Evolutionary conservation across 2,888 invertebrate genomes (phyloP), one percentile per base, ranked within the genome.

Genomic region (Dryobotodes eremita): DNA sequence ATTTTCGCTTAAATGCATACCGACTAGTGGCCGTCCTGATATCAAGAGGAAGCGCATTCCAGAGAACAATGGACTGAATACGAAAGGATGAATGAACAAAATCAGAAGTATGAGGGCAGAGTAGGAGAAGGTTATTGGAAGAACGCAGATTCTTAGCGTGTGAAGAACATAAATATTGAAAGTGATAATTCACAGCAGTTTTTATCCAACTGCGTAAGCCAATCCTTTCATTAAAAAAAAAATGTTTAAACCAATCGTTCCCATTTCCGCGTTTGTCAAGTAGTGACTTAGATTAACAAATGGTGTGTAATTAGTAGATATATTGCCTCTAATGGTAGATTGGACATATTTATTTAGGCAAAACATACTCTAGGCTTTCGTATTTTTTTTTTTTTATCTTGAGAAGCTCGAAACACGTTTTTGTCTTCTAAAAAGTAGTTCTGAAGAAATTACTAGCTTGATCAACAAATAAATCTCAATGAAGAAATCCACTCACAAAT

Each of bases 251-350:
- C 17, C 23, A 55, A 71, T 53, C 42, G 26, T 20, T 71, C 31
- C 57, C 31, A 48, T 31, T 55, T 57, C 17, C 31, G 46, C n/a
- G 46, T 36, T 48, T 31, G 17, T 8, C 48, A 73, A 75, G 48
- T 59, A 73, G 72, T 75, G 57, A 17, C 55, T 13, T 46, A 72
- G 17, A 74, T 23, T 55, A 74, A 55, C 46, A 17, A 74, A 74
- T 31, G 55, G 46, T 55, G 57, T 57, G 46, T 74, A 42, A 11
- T 55, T 13, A 7, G 10, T 11, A 36, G 3, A 36, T 36, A 11
- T 20, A 6, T n/a, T 65, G 42, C 10, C n/a, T 17, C 6, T 65
- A 46, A n/a, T 46, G n/a, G 4, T n/a, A 15, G 20, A 48, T 3
- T 26, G 26, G 20, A 59, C 11, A 13, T 2, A 17, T 59, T 59